Base-by-base conservation (phyloP, 1,140 invertebrate species). In the Brachionus calyciflorus region DNA sequence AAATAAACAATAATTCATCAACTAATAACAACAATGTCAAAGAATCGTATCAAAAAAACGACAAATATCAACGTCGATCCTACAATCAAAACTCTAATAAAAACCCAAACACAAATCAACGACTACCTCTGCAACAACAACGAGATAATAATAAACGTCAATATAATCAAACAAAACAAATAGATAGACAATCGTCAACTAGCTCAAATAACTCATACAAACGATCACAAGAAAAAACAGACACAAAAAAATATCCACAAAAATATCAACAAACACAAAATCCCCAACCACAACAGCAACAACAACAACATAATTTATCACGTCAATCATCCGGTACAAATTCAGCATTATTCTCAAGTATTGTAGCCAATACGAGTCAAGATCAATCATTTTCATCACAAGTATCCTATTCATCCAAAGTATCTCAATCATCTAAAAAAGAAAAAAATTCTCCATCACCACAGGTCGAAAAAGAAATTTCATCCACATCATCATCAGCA, bases 1-100 rank as follows among this genome's bases (percentile, higher is more conserved):
- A 60, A 60, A 60, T 60, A 3, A 60, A 60, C 55, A 60, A 60
- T 33, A 60, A 60, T 33, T 41, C 33, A n/a, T 60, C 55, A 1
- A 40, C 17, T 17, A 60, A 40, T 33, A 60, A 60, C 55, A 60
- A 60, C 55, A 60, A 60, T 28, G 33, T 60, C 30, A 60, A 60
- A 37, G 55, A 60, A 14, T 19, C 30, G 26, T 60, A 60, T n/a
- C 53, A 55, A 14, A 60, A 60, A 60, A 40, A 40, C 5, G 55
- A 60, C 30, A 60, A 60, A 19, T 33, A n/a, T 9, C 14, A 17
- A 17, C 26, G 55, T n/a, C 33, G 28, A 0, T 60, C 30, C 28
- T 9, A 2, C 1, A 28, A 28, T 33, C 30, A 17, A 17, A 49
- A 60, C n/a, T n/a, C n/a, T 33, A 60, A 60, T 3, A 28, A 28